Percentiles rank a stretch among this genome's conserved stretches.
These are phyloP conservation scores for Brachyalestes nurse DNA, from an alignment of 2,797 vertebrate species.

Conservation along the genomic window DNA sequence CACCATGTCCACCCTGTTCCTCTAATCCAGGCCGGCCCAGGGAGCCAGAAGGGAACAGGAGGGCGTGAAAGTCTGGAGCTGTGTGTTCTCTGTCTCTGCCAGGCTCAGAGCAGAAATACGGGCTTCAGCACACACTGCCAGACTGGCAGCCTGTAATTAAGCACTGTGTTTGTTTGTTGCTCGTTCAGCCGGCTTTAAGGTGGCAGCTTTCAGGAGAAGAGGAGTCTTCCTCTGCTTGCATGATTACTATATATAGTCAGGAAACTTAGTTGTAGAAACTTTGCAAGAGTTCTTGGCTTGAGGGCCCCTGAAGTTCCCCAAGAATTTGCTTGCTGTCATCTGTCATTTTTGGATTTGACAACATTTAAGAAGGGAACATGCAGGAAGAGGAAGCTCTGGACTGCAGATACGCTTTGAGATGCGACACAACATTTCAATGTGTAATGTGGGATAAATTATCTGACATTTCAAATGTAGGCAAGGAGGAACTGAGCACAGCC, in stretches of 20 bases:
- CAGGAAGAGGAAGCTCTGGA: not conserved
- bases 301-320: not conserved
- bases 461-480: not conserved
- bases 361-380: not conserved
- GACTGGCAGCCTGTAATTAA: slow-evolving; percentile 72
- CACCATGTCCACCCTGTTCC: slow-evolving; percentile 15
- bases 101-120: slow-evolving; percentile 44
- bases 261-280: slow-evolving; percentile 33
- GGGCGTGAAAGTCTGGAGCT: slow-evolving; percentile 34
- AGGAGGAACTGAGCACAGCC: not conserved
- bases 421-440: not conserved
- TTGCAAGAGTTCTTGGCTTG: slow-evolving; percentile 13
- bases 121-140: slow-evolving; percentile 46
- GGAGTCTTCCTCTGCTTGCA: slow-evolving; percentile 44
- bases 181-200: slow-evolving; percentile 61
- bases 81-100: slow-evolving; percentile 47
- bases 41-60: slow-evolving; percentile 32
- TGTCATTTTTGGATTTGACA: not conserved
- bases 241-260: slow-evolving; percentile 64
- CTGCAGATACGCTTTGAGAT: not conserved
- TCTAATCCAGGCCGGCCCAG: slow-evolving; percentile 31
- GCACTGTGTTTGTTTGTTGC: slow-evolving; percentile 55
- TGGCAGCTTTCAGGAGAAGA: slow-evolving; percentile 59
- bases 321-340: not conserved
- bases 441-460: not conserved